Base-by-base conservation (phyloP, 2,797 vertebrate genomes). In the Sebastes reedi region DNA sequence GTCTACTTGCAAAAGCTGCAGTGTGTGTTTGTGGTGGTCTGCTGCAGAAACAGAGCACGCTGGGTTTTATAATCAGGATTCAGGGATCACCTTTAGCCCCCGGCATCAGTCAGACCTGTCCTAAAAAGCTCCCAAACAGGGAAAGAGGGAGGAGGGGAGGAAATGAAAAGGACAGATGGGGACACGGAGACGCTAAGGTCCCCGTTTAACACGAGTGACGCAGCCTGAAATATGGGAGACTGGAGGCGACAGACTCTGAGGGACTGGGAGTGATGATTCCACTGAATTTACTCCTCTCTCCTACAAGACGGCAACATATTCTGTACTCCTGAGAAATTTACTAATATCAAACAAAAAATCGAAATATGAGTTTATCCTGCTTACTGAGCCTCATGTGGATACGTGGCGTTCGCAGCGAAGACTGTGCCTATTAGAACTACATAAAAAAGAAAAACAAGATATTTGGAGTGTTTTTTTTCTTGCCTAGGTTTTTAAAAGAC, bases 101-200 rank as follows among this genome's bases (percentile, higher is more conserved):
- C 18, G 66, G 86, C 89, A 90, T 94, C 91, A 86, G 89, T 94
- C 91, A 92, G 83, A 84, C 75, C 84, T 87, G 79, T 80, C 81
- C 73, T 70, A n/a, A 25, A 25, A 64, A 80, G 72, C 82, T 59
- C 34, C 56, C 84, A 87, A 66, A 65, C 56, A 46, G 56, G 42
- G 64, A 75, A 59, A 36, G 69, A 61, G 62, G 54, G 79, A 83
- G 67, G 52, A 52, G 24, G 36, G 70, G 46, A 32, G 22, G 22
- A 11, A 75, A 60, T 14, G 58, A 74, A 67, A 55, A 83, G 72
- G 78, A 71, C 70, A 91, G 56, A 80, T 84, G 62, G 62, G 83
- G 82, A 87, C 79, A 76, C n/a, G 18, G 64, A 52, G 34, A 52
- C 54, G 42, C 67, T 54, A 52, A 62, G 68, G 62, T 72, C 68